A percentile compares a stretch with the other conserved stretches of the same genome.
Conservation (phyloP, 2,797 vertebrate genomes). For the Microchirus variegatus region DNA sequence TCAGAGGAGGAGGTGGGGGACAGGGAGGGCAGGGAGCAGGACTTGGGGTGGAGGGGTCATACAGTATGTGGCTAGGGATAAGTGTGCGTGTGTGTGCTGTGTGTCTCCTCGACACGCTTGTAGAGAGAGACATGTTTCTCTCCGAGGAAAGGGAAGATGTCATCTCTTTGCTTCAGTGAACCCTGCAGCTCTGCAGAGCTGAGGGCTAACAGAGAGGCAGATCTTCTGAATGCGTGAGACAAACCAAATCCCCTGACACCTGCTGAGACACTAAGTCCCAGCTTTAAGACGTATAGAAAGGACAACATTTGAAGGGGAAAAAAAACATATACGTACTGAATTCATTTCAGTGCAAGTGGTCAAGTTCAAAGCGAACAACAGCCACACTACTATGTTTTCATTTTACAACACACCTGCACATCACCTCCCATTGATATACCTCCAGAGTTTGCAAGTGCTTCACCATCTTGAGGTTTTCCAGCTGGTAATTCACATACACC, state of each 20-base stretch:
- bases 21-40: constrained; percentile 57
- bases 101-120: constrained; percentile 35
- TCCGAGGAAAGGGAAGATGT: constrained; percentile 77
- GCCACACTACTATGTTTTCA: too few species aligned
- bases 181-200: constrained; percentile 54
- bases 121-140: constrained; percentile 57
- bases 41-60: constrained; percentile 54
- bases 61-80: constrained; percentile 49
- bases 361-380: too few species aligned
- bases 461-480: too few species aligned
- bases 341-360: too few species aligned
- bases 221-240: constrained; percentile 36
- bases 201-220: constrained; percentile 44
- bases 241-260: constrained; percentile 52
- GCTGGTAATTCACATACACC: too few species aligned
- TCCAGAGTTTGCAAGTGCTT: too few species aligned
- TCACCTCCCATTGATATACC: too few species aligned
- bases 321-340: too few species aligned
- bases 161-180: constrained; percentile 83
- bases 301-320: too few species aligned
- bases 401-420: too few species aligned
- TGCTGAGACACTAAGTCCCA: constrained; percentile 39
- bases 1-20: constrained; percentile 79
- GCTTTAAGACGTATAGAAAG: constrained; percentile 19
- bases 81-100: constrained; percentile 20